Evolutionary conservation across 2,797 vertebrate genomes (phyloP), one percentile per base, ranked within the genome.

Genomic region (Helostoma temminkii): DNA sequence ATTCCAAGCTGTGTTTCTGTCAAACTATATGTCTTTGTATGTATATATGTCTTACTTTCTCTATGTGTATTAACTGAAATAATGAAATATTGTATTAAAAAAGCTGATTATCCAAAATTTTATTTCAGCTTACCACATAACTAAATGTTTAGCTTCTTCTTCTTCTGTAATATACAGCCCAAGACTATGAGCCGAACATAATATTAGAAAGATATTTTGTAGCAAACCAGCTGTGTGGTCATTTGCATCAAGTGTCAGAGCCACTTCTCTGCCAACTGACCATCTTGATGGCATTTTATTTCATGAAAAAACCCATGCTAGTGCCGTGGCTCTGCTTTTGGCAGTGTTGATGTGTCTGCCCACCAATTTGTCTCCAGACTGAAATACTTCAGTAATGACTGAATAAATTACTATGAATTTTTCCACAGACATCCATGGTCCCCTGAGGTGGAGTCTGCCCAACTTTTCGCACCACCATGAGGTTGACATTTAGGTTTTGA

Each of bases 221-320:
- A 9, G 60, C 54, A 57, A 69, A 74, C 61, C 53, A 67, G 75
- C 67, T 78, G 60, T 68, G 73, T 47, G 50, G 45, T 76, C 52
- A 71, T 79, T 77, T 71, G 49, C 32, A 76, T 72, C 11, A 60
- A 75, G 66, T 59, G 36, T 48, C 37, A 59, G 6, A 41, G 37
- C 10, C 1, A 6, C 7, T 72, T 1, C 25, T 59, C 24, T 53
- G 65, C 72, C 80, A 80, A 32, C 45, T 70, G 49, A 67, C 80
- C 28, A 69, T 52, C 73, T 69, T 61, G 24, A 15, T 70, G 24
- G 53, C 30, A 49, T 74, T 69, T 63, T 39, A 22, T 28, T 36
- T 54, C 48, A 67, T 49, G 16, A 42, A 34, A 39, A 39, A 42
- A 56, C 4, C 41, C 32, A 19, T 41, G 39, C 28, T 50, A 43